Evolutionary conservation across 2,888 invertebrate species (phyloP), one percentile per base, ranked within the genome.

Genomic region (Podotricha telesiphe): DNA sequence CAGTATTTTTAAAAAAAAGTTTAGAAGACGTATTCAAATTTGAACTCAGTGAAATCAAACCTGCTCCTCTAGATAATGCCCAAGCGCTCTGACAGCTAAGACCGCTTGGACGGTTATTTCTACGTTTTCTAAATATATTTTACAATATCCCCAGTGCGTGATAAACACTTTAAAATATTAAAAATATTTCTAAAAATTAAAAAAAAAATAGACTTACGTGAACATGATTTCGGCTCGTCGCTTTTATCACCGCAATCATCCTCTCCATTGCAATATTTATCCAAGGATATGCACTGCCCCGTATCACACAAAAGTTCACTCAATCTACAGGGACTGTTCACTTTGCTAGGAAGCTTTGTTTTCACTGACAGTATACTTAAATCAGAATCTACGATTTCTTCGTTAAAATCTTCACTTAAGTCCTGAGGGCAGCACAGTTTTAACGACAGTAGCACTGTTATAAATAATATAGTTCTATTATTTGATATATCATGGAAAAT

Each of bases 201-300:
- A 8, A 37, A 37, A 37, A 37, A 37, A 37, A 37, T 10, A n/a
- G 79, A 95, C 96, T 96, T 89, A 97, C 97, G 96, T 79, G 96
- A 94, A 86, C 97, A 97, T 78, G 94, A 94, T 75, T 94, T 93
- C 3, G 95, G 95, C 85, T 97, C 97, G 84, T 97, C 97, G 77
- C 95, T 96, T 79, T 95, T 95, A 85, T 97, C 97, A 37, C 95
- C 95, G 79, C 97, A 97, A 84, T 97, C 96, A 79, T 95, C 95
- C 71, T 95, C 93, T 20, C 96, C 95, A 81, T 97, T 96, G 87
- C 97, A 97, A 84, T 94, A 96, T 86, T 95, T 95, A 88, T 96
- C 96, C 81, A 95, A 87, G 51, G 95, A 94, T 79, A 97, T 94
- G 88, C 96, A 96, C 86, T 94, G 94, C 53, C 95, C 94, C 40